Evolutionary conservation across 2,797 vertebrate genomes (phyloP).

Genomic region (Lepilemur ruficaudatus): DNA sequence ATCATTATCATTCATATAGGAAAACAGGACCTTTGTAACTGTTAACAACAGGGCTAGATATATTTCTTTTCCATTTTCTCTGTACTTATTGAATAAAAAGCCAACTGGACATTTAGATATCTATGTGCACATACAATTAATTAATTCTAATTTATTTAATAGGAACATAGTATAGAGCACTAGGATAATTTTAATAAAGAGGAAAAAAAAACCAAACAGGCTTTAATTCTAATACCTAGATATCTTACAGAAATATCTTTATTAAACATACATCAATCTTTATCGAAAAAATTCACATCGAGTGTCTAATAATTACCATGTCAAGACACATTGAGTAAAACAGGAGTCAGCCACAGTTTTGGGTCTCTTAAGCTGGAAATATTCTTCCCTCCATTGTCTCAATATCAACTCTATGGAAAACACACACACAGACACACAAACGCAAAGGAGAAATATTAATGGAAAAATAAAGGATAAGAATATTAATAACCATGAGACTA

Average conservation of each 20-base stretch:
- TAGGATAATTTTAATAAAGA: background rate
- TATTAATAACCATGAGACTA: background rate
- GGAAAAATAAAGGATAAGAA: background rate
- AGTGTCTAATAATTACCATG: background rate
- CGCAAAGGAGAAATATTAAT: background rate
- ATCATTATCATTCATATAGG: conserved; percentile 64
- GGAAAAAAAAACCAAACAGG: background rate
- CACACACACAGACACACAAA: background rate
- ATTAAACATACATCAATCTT: background rate
- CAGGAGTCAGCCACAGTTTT: background rate
- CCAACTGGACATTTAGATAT: background rate
- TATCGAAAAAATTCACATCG: background rate
- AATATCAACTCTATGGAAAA: background rate
- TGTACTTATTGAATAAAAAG: conserved; percentile 34
- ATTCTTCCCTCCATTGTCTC: background rate
- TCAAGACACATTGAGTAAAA: background rate
- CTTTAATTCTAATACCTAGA: background rate
- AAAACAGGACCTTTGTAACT: conserved; percentile 61
- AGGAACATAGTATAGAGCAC: background rate
- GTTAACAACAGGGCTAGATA: conserved; percentile 13
- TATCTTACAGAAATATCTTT: background rate
- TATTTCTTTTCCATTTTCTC: conserved; percentile 32
- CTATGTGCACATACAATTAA: conserved; percentile 37
- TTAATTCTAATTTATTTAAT: conserved; percentile 41
- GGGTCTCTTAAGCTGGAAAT: background rate